phyloP scores from a whole-genome alignment of 37 sponge, comb jelly and placozoan genomes.

The Geodia barretti region DNA sequence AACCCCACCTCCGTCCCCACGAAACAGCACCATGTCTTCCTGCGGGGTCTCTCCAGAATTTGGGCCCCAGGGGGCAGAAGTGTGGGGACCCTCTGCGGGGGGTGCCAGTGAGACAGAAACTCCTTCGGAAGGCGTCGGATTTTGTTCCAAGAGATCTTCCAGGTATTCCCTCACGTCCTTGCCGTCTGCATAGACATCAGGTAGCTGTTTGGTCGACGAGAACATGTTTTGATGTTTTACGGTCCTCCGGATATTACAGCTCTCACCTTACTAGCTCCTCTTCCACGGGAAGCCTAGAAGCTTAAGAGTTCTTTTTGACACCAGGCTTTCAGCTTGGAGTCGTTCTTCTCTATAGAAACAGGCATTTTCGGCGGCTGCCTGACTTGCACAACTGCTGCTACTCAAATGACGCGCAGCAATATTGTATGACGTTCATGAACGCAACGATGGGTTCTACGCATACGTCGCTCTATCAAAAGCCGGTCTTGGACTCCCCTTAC shows the following conservation, averaged over 20 bases:
- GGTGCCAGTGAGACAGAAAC: conserved; percentile 45
- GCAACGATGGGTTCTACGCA: not conserved
- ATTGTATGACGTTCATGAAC: not conserved
- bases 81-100: not conserved
- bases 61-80: not conserved
- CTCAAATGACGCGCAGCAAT: not conserved
- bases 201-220: conserved; percentile 63
- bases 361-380: not conserved
- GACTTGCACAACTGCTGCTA: not conserved
- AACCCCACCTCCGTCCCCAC: not conserved
- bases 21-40: conserved; percentile 38
- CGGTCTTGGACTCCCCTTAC: too few relatives aligned
- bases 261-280: conserved; percentile 15
- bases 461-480: too few relatives aligned
- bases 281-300: not conserved
- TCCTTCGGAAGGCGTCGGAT: conserved; percentile 23
- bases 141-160: conserved; percentile 26
- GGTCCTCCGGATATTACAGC: conserved; percentile 10
- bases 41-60: conserved; percentile 6
- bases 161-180: conserved; percentile 67
- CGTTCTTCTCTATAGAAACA: not conserved
- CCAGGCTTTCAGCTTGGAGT: conserved; percentile 11
- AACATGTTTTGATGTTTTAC: too few relatives aligned
- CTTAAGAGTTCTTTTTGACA: conserved; percentile 42
- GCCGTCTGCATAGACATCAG: conserved; percentile 55